These are phyloP conservation scores for Nesogale talazaci DNA, from an alignment of 2,113 vertebrate species.

Conservation along the genomic window DNA sequence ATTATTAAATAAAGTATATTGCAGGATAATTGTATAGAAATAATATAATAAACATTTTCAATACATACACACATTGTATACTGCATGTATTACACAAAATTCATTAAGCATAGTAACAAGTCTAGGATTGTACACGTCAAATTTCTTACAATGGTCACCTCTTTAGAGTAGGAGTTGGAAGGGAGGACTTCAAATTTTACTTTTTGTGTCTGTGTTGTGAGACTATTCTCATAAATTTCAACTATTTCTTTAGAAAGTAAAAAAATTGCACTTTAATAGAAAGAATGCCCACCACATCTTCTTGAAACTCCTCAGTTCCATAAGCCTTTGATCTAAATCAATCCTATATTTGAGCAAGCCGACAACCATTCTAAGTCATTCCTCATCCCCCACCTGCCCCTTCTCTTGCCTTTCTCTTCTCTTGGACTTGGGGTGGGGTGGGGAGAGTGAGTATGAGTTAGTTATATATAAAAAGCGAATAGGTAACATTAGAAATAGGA, in stretches of 20 bases:
- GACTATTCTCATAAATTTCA: no score
- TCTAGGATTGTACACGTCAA: not conserved
- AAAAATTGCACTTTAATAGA: not conserved
- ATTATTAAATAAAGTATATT: slow-evolving; percentile 11
- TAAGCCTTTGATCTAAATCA: not conserved
- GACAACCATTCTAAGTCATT: not conserved
- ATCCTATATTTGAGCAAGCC: not conserved
- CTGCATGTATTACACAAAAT: no score
- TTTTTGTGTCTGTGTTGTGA: not conserved
- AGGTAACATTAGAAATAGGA: no score
- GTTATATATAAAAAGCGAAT: no score
- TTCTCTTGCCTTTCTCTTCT: not conserved
- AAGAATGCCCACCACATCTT: not conserved
- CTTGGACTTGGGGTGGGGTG: not conserved
- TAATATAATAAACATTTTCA: not conserved
- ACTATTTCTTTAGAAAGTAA: no score
- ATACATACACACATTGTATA: no score
- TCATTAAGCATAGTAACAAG: not conserved
- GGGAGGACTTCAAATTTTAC: not conserved
- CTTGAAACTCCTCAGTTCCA: not conserved
- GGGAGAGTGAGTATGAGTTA: not conserved
- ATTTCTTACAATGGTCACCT: not conserved
- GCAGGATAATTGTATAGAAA: not conserved
- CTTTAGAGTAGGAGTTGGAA: no score
- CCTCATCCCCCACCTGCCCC: not conserved